These are phyloP conservation scores for Polymixis lichenea DNA, from an alignment of 2,888 invertebrate genomes.

Conservation along the genomic window DNA sequence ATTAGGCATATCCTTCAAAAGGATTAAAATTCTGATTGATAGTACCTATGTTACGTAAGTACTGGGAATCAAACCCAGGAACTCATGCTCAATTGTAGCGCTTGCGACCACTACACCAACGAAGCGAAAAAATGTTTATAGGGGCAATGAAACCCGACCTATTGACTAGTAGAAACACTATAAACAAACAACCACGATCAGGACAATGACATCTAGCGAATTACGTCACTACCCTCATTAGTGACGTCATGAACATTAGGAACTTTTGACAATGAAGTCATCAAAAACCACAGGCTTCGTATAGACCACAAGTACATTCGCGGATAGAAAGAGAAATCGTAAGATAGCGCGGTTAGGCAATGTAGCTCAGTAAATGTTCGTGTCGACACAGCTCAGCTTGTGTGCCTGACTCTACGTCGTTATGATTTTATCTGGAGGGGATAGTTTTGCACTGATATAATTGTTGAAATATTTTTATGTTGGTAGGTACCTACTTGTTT, in stretches of 20 bases:
- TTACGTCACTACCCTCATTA: not conserved
- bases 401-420: slow-evolving; percentile 51
- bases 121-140: not conserved
- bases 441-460: slow-evolving; percentile 29
- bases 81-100: not conserved
- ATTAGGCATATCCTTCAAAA: too few species aligned
- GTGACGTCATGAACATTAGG: slow-evolving; percentile 5
- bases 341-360: slow-evolving; percentile 62
- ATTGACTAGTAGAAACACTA: not conserved
- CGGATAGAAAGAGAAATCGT: slow-evolving; percentile 63
- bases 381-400: slow-evolving; percentile 53
- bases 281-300: slow-evolving; percentile 2
- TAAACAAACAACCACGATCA: not conserved
- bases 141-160: too few species aligned
- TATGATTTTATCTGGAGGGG: slow-evolving; percentile 52
- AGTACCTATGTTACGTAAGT: too few species aligned
- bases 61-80: not conserved
- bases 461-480: slow-evolving; percentile 23
- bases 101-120: not conserved
- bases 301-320: slow-evolving; percentile 40
- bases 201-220: slow-evolving; percentile 7
- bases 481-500: not conserved
- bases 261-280: slow-evolving; percentile 33
- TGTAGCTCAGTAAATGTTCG: slow-evolving; percentile 48
- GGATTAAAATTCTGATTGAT: too few species aligned